phyloP scores from a whole-genome alignment of 2,888 invertebrate species.

The Melangyna quadrimaculata region DNA sequence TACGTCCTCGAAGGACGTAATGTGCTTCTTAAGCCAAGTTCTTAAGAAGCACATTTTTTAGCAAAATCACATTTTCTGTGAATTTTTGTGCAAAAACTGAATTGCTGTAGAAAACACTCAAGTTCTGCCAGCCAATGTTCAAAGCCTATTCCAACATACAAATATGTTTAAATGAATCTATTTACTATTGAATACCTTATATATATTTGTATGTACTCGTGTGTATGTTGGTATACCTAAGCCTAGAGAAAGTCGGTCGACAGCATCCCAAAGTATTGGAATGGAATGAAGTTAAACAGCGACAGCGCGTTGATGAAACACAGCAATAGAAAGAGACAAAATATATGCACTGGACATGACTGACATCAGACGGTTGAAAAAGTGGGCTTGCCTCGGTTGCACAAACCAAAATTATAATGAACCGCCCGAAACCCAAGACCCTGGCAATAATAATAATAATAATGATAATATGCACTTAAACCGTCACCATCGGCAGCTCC shows the following conservation, averaged over 20 bases:
- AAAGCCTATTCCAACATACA: background rate
- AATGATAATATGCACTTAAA: conserved; percentile 73
- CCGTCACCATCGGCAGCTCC: conserved; percentile 41
- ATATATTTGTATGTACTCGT: background rate
- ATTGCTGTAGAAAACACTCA: conserved; percentile 31
- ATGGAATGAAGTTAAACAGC: conserved; percentile 20
- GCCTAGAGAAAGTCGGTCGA: conserved; percentile 48
- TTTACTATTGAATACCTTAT: no score
- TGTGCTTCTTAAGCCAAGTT: no score
- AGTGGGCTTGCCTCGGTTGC: background rate
- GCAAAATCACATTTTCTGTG: background rate
- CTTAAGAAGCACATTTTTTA: conserved; percentile 56
- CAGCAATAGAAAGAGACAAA: conserved; percentile 6
- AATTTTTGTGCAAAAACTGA: conserved; percentile 13
- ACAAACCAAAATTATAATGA: conserved; percentile 55
- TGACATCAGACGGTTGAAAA: conserved; percentile 11
- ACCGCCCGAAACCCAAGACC: conserved; percentile 48
- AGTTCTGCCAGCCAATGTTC: conserved; percentile 54
- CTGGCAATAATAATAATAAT: conserved; percentile 67
- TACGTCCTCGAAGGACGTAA: no score
- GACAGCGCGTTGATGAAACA: conserved; percentile 8
- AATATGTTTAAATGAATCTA: no score
- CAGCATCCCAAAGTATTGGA: conserved; percentile 36
- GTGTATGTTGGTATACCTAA: background rate
- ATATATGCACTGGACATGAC: background rate